Percentiles rank a stretch among this genome's conserved stretches.
Conservation (phyloP, 1,140 invertebrate genomes). For the Aporrectodea caliginosa region DNA sequence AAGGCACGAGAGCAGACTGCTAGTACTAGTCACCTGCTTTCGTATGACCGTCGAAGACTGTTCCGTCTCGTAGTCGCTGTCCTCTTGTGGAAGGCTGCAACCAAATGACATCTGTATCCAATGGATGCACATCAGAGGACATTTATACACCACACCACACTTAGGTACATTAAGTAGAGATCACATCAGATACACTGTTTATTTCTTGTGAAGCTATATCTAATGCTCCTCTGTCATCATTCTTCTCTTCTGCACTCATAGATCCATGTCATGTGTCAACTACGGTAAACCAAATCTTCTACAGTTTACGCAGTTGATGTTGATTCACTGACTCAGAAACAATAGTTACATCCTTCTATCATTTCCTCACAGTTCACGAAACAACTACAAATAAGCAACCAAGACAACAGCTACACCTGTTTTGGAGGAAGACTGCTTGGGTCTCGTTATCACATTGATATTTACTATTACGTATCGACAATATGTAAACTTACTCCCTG, state of each 20-base stretch:
- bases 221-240: not conserved
- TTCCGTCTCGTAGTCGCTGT: constrained; percentile 53
- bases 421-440: not conserved
- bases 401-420: not conserved
- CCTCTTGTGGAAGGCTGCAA: constrained; percentile 53
- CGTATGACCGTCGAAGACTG: constrained; percentile 38
- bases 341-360: not conserved
- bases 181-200: not conserved
- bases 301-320: too few species aligned
- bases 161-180: too few species aligned
- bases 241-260: not conserved
- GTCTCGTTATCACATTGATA: not conserved
- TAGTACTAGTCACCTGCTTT: not conserved
- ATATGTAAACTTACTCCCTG: constrained; percentile 47
- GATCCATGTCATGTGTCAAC: too few species aligned
- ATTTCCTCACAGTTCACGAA: not conserved
- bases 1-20: constrained; percentile 49
- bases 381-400: not conserved
- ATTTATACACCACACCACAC: too few species aligned
- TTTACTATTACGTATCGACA: not conserved
- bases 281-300: too few species aligned
- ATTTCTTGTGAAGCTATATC: not conserved
- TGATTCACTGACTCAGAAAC: too few species aligned
- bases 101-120: constrained; percentile 1
- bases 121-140: not conserved